phyloP scores from a whole-genome alignment of 2,888 invertebrate species.

The Stictocephala bisonia region DNA sequence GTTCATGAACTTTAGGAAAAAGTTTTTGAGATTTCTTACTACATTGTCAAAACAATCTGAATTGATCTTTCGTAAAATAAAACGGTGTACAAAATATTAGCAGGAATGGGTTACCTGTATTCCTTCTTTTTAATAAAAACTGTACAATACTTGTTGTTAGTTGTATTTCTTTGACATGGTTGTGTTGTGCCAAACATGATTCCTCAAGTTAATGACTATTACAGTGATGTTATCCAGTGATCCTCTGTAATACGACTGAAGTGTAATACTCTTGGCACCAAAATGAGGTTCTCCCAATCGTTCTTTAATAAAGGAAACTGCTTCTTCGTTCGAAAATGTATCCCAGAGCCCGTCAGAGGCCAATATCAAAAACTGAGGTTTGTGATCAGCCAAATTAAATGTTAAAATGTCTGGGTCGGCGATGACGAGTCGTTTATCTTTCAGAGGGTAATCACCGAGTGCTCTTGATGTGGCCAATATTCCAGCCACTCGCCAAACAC shows the following conservation, averaged over 20 bases:
- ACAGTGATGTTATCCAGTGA: constrained; percentile 97
- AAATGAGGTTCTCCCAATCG: constrained; percentile 86
- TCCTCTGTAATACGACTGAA: constrained; percentile 91
- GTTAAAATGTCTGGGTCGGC: constrained; percentile 96
- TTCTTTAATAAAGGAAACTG: constrained; percentile 87
- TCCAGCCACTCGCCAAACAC: constrained; percentile 96
- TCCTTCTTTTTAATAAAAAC: no score
- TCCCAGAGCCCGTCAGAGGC: constrained; percentile 98
- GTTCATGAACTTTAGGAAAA: no score
- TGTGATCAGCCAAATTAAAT: constrained; percentile 87
- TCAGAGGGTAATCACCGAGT: constrained; percentile 94
- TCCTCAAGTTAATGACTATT: constrained; percentile 84
- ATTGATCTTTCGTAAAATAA: no score
- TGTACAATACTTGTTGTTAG: no score
- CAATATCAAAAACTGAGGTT: constrained; percentile 89
- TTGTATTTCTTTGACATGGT: constrained; percentile 15
- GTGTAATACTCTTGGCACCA: constrained; percentile 91
- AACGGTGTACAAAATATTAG: no score
- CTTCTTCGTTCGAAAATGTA: constrained; percentile 95
- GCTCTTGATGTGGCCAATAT: constrained; percentile 95
- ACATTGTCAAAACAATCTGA: no score
- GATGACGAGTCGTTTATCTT: constrained; percentile 92
- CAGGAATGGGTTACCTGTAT: no score
- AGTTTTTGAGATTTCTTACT: no score
- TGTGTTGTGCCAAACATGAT: constrained; percentile 62